These are phyloP conservation scores for Drosophila kanekoi DNA, from an alignment of 2,888 invertebrate genomes.

Conservation along the genomic window DNA sequence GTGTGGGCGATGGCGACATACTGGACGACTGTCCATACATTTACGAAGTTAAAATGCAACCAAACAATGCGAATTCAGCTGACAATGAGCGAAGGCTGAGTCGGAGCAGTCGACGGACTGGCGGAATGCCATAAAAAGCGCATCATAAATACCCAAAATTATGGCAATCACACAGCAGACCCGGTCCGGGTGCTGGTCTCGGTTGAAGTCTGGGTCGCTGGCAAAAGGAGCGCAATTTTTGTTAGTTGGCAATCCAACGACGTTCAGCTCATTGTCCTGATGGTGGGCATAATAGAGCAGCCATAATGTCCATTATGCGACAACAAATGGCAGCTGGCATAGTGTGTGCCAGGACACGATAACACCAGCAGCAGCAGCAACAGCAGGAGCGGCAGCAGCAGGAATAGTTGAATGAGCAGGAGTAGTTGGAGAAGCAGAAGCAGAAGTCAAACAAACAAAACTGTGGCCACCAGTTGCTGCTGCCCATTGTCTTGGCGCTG, in stretches of 20 bases:
- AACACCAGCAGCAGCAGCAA: conserved; percentile 36
- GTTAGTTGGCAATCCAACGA: conserved; percentile 50
- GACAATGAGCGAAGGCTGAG: conserved; percentile 35
- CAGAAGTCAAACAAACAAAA: conserved; percentile 32
- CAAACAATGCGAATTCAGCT: conserved; percentile 56
- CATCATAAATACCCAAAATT: conserved; percentile 66
- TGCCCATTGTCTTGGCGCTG: conserved; percentile 63
- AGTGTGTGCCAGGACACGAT: conserved; percentile 62
- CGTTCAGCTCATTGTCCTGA: conserved; percentile 60
- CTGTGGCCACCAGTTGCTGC: conserved; percentile 67
- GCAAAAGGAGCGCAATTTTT: conserved; percentile 35
- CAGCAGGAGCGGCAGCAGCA: neutral
- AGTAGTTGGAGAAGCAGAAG: conserved; percentile 3
- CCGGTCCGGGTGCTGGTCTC: neutral
- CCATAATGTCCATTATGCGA: conserved; percentile 85
- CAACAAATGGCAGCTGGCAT: conserved; percentile 83
- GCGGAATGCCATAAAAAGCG: conserved; percentile 37
- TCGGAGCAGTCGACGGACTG: conserved; percentile 11
- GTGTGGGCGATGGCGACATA: conserved; percentile 27
- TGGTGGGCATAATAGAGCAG: conserved; percentile 73
- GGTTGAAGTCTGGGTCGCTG: neutral
- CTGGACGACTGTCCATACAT: conserved; percentile 48
- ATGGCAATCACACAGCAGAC: conserved; percentile 50
- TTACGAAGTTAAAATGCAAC: conserved; percentile 51
- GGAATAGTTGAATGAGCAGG: neutral